Evolutionary conservation across 2,888 invertebrate species (phyloP).

Genomic region (Scrobipalpa atriplicella): DNA sequence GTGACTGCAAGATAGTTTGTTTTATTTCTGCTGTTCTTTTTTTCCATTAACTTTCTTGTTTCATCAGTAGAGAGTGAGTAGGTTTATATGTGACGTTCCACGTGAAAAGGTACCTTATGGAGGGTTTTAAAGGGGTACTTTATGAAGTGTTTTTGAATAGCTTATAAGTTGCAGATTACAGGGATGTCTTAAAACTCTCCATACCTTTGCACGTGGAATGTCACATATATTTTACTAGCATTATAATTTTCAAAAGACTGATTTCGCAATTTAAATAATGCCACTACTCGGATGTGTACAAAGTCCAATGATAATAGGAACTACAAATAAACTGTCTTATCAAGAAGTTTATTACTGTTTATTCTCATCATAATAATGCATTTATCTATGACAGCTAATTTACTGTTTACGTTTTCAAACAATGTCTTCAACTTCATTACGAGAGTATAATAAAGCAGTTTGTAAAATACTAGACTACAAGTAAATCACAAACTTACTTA

Average conservation of each 20-base stretch:
- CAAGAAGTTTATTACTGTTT: background rate
- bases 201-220: no score
- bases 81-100: no score
- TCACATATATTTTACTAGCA: no score
- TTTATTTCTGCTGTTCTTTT: background rate
- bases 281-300: background rate
- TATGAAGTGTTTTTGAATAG: no score
- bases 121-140: no score
- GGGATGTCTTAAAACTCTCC: no score
- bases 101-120: no score
- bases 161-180: no score
- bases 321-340: constrained; percentile 4
- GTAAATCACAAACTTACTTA: no score
- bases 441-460: background rate
- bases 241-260: no score
- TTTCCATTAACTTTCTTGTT: background rate
- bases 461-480: background rate
- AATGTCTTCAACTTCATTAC: background rate
- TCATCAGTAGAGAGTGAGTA: no score
- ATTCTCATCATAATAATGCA: constrained; percentile 3
- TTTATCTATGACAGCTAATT: background rate
- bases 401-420: background rate
- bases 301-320: constrained; percentile 1
- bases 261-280: background rate
- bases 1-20: background rate